Evolutionary conservation across 2,113 vertebrate genomes (phyloP), one percentile per base, ranked within the genome.

Genomic region (Cyprinus carpio): DNA sequence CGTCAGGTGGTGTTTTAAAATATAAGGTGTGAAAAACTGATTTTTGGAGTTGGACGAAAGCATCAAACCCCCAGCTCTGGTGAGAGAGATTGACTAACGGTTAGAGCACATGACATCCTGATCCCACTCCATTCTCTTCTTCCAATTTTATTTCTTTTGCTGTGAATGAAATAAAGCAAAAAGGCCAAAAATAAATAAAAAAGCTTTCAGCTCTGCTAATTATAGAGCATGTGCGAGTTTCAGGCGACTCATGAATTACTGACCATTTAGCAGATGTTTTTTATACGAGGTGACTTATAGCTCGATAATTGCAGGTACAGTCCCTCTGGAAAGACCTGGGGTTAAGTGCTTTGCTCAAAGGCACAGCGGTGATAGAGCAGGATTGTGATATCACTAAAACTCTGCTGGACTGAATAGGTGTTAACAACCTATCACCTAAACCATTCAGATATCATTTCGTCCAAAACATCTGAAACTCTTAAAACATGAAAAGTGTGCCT

Each of bases 341-440:
- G 77, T 80, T 80, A 80, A 80, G 77, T 43, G 77, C 56, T 80
- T 80, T 62, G 77, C 56, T 25, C 58, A 80, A 16, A 60, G n/a
- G 77, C 34, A 80, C 77, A 64, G 40, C 9, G 34, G 77, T 64
- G 56, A 80, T 62, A 64, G 23, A 62, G 75, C 29, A 51, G 51
- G 51, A 78, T 78, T 78, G 76, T 1, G 76, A 40, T 60, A 40
- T 60, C 76, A 78, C 34, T 62, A 62, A n/a, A 80, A 16, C 56
- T 25, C 58, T 34, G 13, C 6, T 27, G 34, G 23, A 80, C 3
- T 62, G 34, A 80, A 80, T 43, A 27, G 34, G 23, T 62, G 23
- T 62, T 62, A 64, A 80, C 56, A 80, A 40, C 34, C 1, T 64
- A 40, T 40, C 56, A 43, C 56, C 29, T 25, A 15, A 77, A 34